Conservation (phyloP, 2,113 vertebrate genomes). For the Dendropsophus ebraccatus region DNA sequence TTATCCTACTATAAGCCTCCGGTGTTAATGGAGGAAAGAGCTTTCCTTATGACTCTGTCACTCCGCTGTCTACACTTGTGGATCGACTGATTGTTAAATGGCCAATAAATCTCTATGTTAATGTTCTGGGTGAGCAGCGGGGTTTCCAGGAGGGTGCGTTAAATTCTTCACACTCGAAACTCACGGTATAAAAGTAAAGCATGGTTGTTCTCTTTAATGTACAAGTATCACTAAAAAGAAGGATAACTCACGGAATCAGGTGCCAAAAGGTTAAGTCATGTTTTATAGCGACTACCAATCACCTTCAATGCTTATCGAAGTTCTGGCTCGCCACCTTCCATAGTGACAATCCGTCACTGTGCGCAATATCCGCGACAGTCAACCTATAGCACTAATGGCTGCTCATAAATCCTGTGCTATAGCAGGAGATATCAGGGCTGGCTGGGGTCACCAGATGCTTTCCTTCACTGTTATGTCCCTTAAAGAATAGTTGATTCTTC, state of each 20-base stretch:
- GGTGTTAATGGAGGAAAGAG: slow-evolving; percentile 38
- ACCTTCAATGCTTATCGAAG: slow-evolving; percentile 9
- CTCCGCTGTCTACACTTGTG: slow-evolving; percentile 44
- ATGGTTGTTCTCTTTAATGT: slow-evolving; percentile 15
- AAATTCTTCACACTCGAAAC: slow-evolving; percentile 12
- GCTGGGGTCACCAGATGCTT: slow-evolving; percentile 8
- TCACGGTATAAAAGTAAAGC: slow-evolving; percentile 4
- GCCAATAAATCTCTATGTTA: slow-evolving; percentile 52
- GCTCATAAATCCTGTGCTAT: slow-evolving; percentile 12
- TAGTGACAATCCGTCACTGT: slow-evolving; percentile 5
- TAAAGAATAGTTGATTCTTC: background rate
- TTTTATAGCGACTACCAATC: slow-evolving; percentile 33
- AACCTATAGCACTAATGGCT: background rate
- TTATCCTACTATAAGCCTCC: slow-evolving; percentile 44
- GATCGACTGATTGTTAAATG: slow-evolving; percentile 50
- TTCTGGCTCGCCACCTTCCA: background rate
- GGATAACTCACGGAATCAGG: slow-evolving; percentile 11
- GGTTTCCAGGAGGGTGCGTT: slow-evolving; percentile 15
- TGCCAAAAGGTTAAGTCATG: slow-evolving; percentile 30
- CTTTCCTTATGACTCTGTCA: slow-evolving; percentile 51
- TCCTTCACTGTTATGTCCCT: background rate
- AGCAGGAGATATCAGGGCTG: background rate
- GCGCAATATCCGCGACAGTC: background rate
- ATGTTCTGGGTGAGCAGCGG: slow-evolving; percentile 51
- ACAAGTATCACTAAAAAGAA: slow-evolving; percentile 28